These are phyloP conservation scores for Drosophila helvetica DNA, from an alignment of 2,888 invertebrate genomes.

Conservation along the genomic window DNA sequence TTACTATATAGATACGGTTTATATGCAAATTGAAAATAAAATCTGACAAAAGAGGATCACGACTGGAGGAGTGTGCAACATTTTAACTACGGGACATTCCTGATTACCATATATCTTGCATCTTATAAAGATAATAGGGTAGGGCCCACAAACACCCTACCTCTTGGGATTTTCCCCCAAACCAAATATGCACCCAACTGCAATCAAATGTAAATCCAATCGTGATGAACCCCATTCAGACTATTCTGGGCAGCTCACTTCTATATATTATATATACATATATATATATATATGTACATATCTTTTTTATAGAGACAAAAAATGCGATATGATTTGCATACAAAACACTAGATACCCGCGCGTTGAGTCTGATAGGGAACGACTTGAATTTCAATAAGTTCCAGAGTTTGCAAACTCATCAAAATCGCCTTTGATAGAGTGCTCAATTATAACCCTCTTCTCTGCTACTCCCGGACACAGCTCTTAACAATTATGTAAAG, in stretches of 20 bases:
- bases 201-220: constrained; percentile 51
- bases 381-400: constrained; percentile 59
- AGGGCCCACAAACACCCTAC: constrained; percentile 3
- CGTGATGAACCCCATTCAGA: constrained; percentile 57
- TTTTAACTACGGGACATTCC: background rate
- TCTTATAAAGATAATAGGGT: constrained; percentile 10
- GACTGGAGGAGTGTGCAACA: constrained; percentile 29
- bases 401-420: constrained; percentile 56
- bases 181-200: constrained; percentile 20
- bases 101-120: constrained; percentile 31
- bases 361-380: constrained; percentile 30
- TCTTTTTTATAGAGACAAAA: constrained; percentile 21
- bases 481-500: constrained; percentile 72
- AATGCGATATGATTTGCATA: constrained; percentile 64
- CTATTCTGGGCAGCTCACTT: constrained; percentile 48
- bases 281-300: constrained; percentile 23
- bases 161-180: constrained; percentile 41
- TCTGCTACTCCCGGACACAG: constrained; percentile 30
- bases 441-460: background rate
- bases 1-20: constrained; percentile 49
- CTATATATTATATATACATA: constrained; percentile 7
- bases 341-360: constrained; percentile 50
- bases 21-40: constrained; percentile 26
- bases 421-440: constrained; percentile 33
- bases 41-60: constrained; percentile 9